phyloP scores from a whole-genome alignment of 2,113 vertebrate species.

The Pongo pygmaeus region DNA sequence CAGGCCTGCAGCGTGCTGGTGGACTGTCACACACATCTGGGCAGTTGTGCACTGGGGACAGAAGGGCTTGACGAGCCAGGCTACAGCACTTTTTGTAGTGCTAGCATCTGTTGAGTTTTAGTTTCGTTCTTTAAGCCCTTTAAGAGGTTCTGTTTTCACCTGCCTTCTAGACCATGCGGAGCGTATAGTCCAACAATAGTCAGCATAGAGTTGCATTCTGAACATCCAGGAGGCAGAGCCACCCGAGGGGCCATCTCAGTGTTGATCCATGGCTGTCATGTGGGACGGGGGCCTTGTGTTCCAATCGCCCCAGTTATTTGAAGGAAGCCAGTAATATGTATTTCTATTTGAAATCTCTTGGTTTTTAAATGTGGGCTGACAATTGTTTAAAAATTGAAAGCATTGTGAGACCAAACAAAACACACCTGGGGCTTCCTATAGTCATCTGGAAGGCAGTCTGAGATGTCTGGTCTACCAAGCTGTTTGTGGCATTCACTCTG shows the following conservation, averaged over 20 bases:
- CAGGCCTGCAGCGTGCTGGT: neutral
- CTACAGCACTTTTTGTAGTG: neutral
- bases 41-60: neutral
- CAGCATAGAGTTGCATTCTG: neutral
- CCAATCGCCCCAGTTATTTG: neutral
- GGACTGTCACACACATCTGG: neutral
- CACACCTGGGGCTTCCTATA: neutral
- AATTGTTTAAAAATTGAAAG: neutral
- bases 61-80: neutral
- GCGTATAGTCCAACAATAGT: accelerated
- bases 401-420: neutral
- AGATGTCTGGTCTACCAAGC: neutral
- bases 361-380: neutral
- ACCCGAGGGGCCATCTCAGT: accelerated
- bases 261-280: accelerated
- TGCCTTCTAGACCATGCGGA: neutral
- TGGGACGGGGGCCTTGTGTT: neutral
- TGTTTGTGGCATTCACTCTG: neutral
- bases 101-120: neutral
- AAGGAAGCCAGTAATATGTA: neutral
- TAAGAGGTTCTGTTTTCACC: neutral
- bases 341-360: neutral
- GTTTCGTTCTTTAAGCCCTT: neutral
- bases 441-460: neutral
- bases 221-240: neutral